Evolutionary conservation across 1,140 invertebrate genomes (phyloP).

Genomic region (Dryas iulia): DNA sequence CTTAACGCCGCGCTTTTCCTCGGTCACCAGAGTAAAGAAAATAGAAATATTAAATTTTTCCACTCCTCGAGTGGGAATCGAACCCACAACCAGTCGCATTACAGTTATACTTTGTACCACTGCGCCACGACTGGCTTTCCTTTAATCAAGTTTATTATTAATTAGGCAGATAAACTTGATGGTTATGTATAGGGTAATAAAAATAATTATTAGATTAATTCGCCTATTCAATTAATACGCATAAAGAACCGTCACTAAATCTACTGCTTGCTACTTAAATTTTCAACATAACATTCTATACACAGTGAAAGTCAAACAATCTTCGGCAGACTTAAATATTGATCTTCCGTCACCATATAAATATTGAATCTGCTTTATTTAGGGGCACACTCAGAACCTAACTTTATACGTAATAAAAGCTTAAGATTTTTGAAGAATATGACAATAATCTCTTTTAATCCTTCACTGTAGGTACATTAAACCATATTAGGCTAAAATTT

Average conservation of each 20-base stretch:
- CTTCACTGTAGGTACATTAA: conserved; percentile 1
- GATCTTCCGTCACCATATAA: not conserved
- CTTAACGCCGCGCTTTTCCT: no score
- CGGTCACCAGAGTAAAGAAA: no score
- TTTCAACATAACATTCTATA: not conserved
- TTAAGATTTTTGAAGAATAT: not conserved
- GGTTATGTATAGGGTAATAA: no score
- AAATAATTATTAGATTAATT: no score
- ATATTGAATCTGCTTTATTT: not conserved
- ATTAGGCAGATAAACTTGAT: no score
- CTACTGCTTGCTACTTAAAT: not conserved
- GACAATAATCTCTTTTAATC: conserved; percentile 11
- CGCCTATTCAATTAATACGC: no score
- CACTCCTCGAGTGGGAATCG: no score
- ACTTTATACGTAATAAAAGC: not conserved
- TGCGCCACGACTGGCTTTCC: no score
- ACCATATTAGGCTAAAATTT: conserved; percentile 19
- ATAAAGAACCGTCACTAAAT: not conserved
- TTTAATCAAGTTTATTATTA: no score
- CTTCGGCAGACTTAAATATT: not conserved
- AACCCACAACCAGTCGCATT: no score
- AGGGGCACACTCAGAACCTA: not conserved
- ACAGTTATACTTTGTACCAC: no score
- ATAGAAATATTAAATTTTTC: no score
- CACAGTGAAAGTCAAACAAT: not conserved